Conservation (phyloP, 2,113 vertebrate genomes). For the Prunella fulvescens region DNA sequence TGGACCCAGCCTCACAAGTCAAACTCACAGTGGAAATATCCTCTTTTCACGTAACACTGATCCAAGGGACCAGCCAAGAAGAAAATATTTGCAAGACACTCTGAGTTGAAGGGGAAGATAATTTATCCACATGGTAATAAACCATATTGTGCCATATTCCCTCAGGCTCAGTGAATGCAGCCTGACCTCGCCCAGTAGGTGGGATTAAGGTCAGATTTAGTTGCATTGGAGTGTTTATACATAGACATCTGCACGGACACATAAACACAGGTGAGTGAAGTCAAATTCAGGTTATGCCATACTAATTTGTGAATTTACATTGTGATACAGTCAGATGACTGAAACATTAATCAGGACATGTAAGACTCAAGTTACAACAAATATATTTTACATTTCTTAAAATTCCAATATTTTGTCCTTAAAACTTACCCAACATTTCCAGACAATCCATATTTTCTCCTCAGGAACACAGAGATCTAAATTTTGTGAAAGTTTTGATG, state of each 20-base stretch:
- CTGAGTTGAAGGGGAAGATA: not conserved
- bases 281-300: not conserved
- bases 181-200: not conserved
- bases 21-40: not conserved
- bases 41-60: too few relatives aligned
- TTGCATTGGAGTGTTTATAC: not conserved
- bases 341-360: rapidly evolving
- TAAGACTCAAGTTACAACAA: not conserved
- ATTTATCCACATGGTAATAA: not conserved
- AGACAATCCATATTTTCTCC: not conserved
- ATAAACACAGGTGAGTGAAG: not conserved
- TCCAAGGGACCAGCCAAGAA: not conserved
- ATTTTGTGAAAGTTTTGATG: not conserved
- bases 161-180: not conserved
- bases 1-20: too few relatives aligned
- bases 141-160: not conserved
- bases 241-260: not conserved
- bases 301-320: not conserved
- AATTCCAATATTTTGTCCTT: not conserved
- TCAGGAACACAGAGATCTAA: not conserved
- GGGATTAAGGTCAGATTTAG: not conserved
- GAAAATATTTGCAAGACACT: not conserved
- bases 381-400: not conserved
- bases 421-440: not conserved
- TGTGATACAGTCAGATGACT: not conserved